Conservation (phyloP, 2,888 invertebrate species). For the Chaitophorus viminalis region DNA sequence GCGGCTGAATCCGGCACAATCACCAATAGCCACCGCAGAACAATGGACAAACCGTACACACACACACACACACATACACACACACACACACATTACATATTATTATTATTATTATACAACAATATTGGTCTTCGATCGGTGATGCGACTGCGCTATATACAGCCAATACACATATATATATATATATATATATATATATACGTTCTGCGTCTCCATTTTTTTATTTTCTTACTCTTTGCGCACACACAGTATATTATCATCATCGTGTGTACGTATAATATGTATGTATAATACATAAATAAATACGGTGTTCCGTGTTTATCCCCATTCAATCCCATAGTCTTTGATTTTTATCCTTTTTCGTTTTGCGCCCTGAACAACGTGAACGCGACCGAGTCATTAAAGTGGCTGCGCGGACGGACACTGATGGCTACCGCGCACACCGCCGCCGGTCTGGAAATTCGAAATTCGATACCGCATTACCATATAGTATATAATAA, state of each 20-base stretch:
- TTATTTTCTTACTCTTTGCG: neutral
- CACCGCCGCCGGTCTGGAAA: constrained; percentile 23
- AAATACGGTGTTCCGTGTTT: neutral
- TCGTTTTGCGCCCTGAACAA: constrained; percentile 12
- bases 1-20: constrained; percentile 29
- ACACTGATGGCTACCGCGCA: constrained; percentile 1
- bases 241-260: no score
- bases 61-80: no score
- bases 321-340: neutral
- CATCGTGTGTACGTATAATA: no score
- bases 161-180: no score
- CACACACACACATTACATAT: no score
- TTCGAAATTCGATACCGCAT: constrained; percentile 41
- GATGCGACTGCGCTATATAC: no score
- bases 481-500: neutral
- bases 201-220: neutral
- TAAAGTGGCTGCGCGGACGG: neutral
- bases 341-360: constrained; percentile 8
- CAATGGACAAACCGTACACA: constrained; percentile 50
- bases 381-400: constrained; percentile 1
- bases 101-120: constrained; percentile 41
- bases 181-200: no score
- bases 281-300: neutral
- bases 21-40: constrained; percentile 56
- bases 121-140: constrained; percentile 44